A percentile compares a stretch with the other conserved stretches of the same genome.
phyloP scores from a whole-genome alignment of 2,888 invertebrate species.

The Alloplasta piceator region DNA sequence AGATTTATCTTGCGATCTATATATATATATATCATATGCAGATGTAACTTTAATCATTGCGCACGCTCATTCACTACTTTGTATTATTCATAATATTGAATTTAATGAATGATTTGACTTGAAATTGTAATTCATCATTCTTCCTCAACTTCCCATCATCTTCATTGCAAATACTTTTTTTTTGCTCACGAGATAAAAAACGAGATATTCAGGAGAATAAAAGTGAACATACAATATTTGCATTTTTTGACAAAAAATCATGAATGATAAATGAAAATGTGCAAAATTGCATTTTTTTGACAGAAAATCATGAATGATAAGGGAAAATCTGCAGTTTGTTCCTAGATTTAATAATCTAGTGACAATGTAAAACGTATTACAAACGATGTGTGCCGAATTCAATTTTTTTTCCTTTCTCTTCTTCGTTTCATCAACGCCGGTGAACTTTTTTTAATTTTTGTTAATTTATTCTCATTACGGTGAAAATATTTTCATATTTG shows the following conservation, averaged over 20 bases:
- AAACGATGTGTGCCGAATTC: constrained; percentile 46
- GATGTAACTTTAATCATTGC: constrained; percentile 43
- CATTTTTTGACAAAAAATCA: too few relatives aligned
- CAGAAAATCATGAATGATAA: too few relatives aligned
- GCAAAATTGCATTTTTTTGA: too few relatives aligned
- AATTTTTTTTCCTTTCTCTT: constrained; percentile 12
- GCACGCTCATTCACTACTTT: constrained; percentile 58
- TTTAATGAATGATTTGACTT: constrained; percentile 58
- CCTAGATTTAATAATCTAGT: constrained; percentile 53
- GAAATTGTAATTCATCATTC: too few relatives aligned
- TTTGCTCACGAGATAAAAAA: too few relatives aligned
- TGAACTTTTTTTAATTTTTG: background rate
- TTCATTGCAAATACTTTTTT: too few relatives aligned
- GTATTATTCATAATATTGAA: constrained; percentile 64
- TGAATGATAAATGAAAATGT: too few relatives aligned
- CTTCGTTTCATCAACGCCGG: background rate
- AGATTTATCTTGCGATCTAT: constrained; percentile 44
- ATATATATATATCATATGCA: constrained; percentile 37
- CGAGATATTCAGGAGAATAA: too few relatives aligned
- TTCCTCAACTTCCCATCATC: too few relatives aligned
- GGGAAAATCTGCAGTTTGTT: too few relatives aligned
- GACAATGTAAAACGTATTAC: constrained; percentile 55
- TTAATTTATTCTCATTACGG: background rate
- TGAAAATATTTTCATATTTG: background rate
- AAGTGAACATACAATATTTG: too few relatives aligned